Percentiles rank a stretch among this genome's conserved stretches.
Evolutionary conservation across 2,797 vertebrate species (phyloP).

Genomic region (Melanotaenia maccullochi): DNA sequence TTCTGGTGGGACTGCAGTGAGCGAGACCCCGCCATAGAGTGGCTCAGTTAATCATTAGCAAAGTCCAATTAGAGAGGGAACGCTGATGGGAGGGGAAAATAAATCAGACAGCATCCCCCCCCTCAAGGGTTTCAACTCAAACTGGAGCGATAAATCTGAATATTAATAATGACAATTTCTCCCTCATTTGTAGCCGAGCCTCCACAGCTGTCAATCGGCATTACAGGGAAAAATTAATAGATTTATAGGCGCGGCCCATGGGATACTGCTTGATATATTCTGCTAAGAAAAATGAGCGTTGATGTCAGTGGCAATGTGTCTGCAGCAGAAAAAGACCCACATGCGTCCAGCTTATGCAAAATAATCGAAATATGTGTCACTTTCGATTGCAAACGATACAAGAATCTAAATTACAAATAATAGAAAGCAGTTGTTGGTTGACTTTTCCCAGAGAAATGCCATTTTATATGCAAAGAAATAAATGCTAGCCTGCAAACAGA

Average conservation of each 20-base stretch:
- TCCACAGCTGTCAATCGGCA: constrained; percentile 67
- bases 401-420: constrained; percentile 18
- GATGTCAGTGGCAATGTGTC: not conserved
- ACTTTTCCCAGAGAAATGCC: not conserved
- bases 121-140: constrained; percentile 65
- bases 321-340: constrained; percentile 1
- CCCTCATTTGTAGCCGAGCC: constrained; percentile 58
- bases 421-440: not conserved
- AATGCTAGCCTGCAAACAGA: too few relatives aligned
- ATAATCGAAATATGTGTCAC: constrained; percentile 17
- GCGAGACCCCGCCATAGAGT: constrained; percentile 50
- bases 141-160: constrained; percentile 75
- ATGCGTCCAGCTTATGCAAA: constrained; percentile 9
- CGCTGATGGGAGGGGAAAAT: constrained; percentile 62
- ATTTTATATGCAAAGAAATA: constrained; percentile 5
- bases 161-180: constrained; percentile 76
- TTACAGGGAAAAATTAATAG: constrained; percentile 62
- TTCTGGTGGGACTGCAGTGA: constrained; percentile 47
- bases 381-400: not conserved
- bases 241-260: constrained; percentile 23
- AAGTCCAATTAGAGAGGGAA: constrained; percentile 79
- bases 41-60: constrained; percentile 74
- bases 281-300: constrained; percentile 21
- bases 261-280: not conserved
- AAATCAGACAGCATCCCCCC: constrained; percentile 68